A percentile compares a stretch with the other conserved stretches of the same genome.
These are phyloP conservation scores for Oithona nana DNA, from an alignment of 2,888 invertebrate species.

Conservation along the genomic window DNA sequence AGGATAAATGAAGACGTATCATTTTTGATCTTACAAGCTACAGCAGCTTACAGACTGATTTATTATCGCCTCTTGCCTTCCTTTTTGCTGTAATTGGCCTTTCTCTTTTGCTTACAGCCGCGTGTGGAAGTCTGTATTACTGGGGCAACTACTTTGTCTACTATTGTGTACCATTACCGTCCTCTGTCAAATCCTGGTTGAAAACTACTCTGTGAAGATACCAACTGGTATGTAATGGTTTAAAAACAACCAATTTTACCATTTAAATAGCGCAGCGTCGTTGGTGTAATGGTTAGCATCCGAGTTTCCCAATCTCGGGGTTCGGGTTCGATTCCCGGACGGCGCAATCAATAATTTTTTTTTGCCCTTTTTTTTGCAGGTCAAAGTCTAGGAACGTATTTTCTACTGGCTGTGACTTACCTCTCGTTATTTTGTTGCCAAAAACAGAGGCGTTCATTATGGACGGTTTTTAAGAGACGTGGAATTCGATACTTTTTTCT, in stretches of 20 bases:
- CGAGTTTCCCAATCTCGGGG: background rate
- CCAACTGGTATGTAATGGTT: constrained; percentile 39
- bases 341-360: constrained; percentile 15
- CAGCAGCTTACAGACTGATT: no score
- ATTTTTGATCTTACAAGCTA: no score
- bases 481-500: constrained; percentile 59
- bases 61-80: no score
- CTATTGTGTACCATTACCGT: constrained; percentile 56
- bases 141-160: constrained; percentile 54
- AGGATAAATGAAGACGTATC: no score
- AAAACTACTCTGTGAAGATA: constrained; percentile 45
- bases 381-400: background rate
- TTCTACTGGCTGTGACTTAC: constrained; percentile 11
- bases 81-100: no score
- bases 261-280: background rate
- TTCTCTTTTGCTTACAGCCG: constrained; percentile 34
- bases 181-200: constrained; percentile 43
- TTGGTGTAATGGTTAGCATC: background rate
- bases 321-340: background rate
- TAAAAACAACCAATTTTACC: background rate
- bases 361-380: constrained; percentile 12
- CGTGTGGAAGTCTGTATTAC: constrained; percentile 48
- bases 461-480: constrained; percentile 43
- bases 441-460: constrained; percentile 27
- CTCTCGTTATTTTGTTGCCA: background rate